Evolutionary conservation across 35 echinoderm and acorn worm genomes (phyloP).

Genomic region (Apostichopus japonicus): DNA sequence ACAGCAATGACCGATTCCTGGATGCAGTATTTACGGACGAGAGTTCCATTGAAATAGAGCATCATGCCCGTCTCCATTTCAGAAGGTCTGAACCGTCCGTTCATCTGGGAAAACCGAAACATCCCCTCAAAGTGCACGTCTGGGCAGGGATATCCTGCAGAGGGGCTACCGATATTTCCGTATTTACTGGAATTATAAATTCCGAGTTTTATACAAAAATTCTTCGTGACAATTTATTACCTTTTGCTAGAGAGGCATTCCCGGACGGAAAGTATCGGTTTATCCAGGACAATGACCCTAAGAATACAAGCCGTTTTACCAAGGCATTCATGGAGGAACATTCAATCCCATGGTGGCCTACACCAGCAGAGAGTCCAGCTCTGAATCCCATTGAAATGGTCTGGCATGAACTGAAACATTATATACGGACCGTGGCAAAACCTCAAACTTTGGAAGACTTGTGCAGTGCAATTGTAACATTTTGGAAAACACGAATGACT

Average conservation of each 20-base stretch:
- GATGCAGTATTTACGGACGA: slow-evolving; percentile 72
- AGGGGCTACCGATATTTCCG: background rate
- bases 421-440: slow-evolving; percentile 21
- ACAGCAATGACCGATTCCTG: slow-evolving; percentile 24
- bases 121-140: slow-evolving; percentile 66
- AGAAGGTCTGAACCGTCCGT: background rate
- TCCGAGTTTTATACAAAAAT: background rate
- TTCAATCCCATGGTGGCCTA: slow-evolving; percentile 64
- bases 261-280: background rate
- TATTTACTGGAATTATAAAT: slow-evolving; percentile 44
- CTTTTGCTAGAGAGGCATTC: no score
- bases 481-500: slow-evolving; percentile 62
- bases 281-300: slow-evolving; percentile 79
- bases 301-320: slow-evolving; percentile 54
- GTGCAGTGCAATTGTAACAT: slow-evolving; percentile 19
- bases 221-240: background rate
- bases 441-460: slow-evolving; percentile 47
- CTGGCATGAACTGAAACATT: slow-evolving; percentile 40
- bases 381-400: background rate
- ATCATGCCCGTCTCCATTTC: background rate
- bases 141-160: slow-evolving; percentile 48
- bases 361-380: slow-evolving; percentile 3
- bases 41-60: slow-evolving; percentile 19
- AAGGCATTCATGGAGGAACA: background rate
- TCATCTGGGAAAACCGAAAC: slow-evolving; percentile 54